Conservation (phyloP, 2,113 vertebrate species). For the Gambusia holbrooki region DNA sequence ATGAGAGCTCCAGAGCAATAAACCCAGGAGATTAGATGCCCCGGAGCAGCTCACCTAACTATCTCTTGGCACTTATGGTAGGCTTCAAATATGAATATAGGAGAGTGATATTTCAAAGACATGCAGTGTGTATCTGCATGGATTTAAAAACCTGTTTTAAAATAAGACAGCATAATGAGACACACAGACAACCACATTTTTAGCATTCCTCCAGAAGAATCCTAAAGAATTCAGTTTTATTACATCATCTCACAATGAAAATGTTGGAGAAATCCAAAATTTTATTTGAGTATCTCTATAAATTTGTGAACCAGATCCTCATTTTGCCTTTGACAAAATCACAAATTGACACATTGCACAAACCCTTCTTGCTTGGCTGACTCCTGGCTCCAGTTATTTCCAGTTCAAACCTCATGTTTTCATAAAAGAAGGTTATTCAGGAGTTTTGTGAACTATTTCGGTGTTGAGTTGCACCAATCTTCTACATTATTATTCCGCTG, state of each 20-base stretch:
- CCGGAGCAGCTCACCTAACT: conserved; percentile 14
- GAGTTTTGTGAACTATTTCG: too few species aligned
- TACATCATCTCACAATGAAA: neutral
- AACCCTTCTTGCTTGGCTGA: too few species aligned
- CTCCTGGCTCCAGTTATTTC: too few species aligned
- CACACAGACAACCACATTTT: neutral
- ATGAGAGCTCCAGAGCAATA: conserved; percentile 15
- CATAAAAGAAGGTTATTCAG: too few species aligned
- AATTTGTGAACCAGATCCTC: neutral
- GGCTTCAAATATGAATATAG: conserved; percentile 12
- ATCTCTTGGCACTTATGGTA: conserved; percentile 1
- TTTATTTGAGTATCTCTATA: neutral
- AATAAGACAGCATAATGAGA: neutral
- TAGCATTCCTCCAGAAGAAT: neutral
- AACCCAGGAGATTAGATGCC: conserved; percentile 19
- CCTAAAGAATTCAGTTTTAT: neutral
- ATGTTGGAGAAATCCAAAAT: neutral
- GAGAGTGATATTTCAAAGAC: conserved; percentile 7
- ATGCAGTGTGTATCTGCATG: neutral
- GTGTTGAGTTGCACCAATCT: too few species aligned
- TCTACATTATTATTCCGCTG: too few species aligned
- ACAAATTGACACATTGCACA: neutral
- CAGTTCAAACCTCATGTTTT: too few species aligned
- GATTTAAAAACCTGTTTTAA: neutral
- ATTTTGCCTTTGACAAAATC: neutral